Conservation (phyloP, 2,888 invertebrate species). For the Mythimna ferrago region DNA sequence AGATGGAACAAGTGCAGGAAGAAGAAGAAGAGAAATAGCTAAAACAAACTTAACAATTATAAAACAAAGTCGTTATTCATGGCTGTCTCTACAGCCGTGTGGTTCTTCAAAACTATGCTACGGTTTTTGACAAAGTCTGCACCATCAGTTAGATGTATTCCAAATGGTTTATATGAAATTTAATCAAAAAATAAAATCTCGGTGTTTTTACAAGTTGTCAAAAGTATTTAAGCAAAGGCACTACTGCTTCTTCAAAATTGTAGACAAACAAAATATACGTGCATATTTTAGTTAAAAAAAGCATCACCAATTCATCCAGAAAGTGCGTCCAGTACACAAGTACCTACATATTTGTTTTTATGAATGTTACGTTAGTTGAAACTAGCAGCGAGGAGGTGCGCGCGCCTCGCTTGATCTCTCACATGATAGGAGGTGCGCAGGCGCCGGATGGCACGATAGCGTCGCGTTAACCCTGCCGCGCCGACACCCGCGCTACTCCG, state of each 20-base stretch:
- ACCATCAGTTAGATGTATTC: neutral
- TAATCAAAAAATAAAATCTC: neutral
- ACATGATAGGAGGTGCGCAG: constrained; percentile 79
- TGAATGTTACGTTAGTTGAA: constrained; percentile 58
- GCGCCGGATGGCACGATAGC: constrained; percentile 82
- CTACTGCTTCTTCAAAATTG: neutral
- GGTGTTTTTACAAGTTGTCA: neutral
- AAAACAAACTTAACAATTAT: neutral
- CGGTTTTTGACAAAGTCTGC: neutral
- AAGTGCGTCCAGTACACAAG: constrained; percentile 10
- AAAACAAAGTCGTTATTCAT: neutral
- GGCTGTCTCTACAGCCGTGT: neutral
- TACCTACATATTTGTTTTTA: constrained; percentile 41
- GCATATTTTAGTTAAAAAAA: neutral
- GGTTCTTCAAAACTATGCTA: neutral
- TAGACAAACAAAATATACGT: neutral
- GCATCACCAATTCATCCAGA: neutral
- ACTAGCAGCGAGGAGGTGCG: constrained; percentile 50
- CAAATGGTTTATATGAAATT: neutral
- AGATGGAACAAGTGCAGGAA: too few species aligned
- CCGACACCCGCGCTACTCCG: constrained; percentile 53
- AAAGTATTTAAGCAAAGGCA: neutral
- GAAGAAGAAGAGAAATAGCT: too few species aligned
- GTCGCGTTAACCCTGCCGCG: constrained; percentile 72
- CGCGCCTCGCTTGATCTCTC: constrained; percentile 80